These are phyloP conservation scores for Cyrtodaria siliqua DNA, from an alignment of 2,888 invertebrate species.

Conservation along the genomic window DNA sequence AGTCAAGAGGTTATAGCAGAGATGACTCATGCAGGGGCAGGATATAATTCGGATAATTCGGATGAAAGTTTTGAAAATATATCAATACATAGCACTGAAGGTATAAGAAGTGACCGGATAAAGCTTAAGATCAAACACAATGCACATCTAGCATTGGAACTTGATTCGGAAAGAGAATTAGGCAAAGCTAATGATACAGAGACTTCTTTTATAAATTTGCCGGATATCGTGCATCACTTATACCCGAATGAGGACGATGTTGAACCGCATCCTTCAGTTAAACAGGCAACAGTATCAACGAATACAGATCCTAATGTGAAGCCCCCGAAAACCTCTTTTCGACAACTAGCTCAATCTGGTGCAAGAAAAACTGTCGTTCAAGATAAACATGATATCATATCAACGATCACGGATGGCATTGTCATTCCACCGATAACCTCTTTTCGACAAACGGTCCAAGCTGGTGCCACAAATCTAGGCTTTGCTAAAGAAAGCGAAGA, in stretches of 20 bases:
- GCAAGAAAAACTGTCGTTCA: too few relatives aligned
- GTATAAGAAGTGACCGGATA: background rate
- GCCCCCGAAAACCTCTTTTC: too few relatives aligned
- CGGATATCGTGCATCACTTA: too few relatives aligned
- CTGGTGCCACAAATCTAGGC: conserved; percentile 12
- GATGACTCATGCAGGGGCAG: conserved; percentile 36
- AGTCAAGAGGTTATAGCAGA: conserved; percentile 36
- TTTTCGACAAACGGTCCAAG: background rate
- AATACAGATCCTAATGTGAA: too few relatives aligned
- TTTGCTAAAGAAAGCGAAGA: conserved; percentile 10
- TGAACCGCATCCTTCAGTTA: too few relatives aligned
- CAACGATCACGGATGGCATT: background rate
- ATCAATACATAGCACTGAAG: conserved; percentile 16
- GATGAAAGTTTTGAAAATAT: conserved; percentile 52
- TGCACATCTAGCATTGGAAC: too few relatives aligned
- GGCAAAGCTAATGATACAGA: too few relatives aligned
- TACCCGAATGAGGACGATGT: background rate
- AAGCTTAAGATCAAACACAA: background rate
- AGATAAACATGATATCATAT: too few relatives aligned
- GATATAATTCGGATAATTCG: conserved; percentile 43
- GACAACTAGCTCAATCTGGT: too few relatives aligned
- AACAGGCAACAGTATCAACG: too few relatives aligned
- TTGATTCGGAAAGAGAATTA: too few relatives aligned
- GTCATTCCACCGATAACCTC: background rate
- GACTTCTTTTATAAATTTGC: too few relatives aligned